Evolutionary conservation across 1,140 invertebrate species (phyloP).

Genomic region (Ooceraea biroi): DNA sequence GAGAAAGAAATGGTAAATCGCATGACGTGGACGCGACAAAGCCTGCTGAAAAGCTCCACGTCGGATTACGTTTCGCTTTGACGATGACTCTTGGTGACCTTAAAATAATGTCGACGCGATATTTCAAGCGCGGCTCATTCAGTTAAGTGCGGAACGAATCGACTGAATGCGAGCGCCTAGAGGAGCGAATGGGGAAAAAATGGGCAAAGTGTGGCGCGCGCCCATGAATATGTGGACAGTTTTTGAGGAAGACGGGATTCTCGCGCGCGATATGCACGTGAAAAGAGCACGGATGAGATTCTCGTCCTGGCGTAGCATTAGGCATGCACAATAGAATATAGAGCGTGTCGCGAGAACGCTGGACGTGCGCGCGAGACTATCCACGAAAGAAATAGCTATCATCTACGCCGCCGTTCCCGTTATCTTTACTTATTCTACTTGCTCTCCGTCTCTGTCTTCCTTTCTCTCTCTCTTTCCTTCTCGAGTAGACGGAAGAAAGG

Average conservation of each 20-base stretch:
- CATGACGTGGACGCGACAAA: neutral
- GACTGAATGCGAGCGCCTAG: slow-evolving; percentile 13
- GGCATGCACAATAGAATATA: slow-evolving; percentile 60
- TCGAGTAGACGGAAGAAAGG: slow-evolving; percentile 11
- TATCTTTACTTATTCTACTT: slow-evolving; percentile 70
- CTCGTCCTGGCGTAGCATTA: slow-evolving; percentile 28
- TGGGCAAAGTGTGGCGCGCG: neutral
- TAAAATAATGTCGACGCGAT: slow-evolving; percentile 24
- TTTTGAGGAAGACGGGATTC: slow-evolving; percentile 9
- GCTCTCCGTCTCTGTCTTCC: slow-evolving; percentile 21
- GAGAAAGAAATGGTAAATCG: slow-evolving; percentile 1
- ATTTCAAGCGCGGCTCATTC: neutral
- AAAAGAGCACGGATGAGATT: slow-evolving; percentile 28
- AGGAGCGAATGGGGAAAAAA: neutral
- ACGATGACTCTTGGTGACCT: slow-evolving; percentile 8
- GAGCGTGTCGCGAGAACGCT: slow-evolving; percentile 31
- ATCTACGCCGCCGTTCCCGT: slow-evolving; percentile 70
- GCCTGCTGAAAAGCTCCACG: neutral
- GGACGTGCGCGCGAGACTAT: slow-evolving; percentile 12
- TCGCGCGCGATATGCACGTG: neutral
- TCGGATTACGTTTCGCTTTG: neutral
- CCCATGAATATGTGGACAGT: neutral
- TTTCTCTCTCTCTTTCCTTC: no score
- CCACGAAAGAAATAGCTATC: slow-evolving; percentile 68
- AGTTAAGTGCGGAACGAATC: slow-evolving; percentile 36